Base-by-base conservation (phyloP, 2,888 invertebrate genomes). In the Chaetogeoica ovagalla region DNA sequence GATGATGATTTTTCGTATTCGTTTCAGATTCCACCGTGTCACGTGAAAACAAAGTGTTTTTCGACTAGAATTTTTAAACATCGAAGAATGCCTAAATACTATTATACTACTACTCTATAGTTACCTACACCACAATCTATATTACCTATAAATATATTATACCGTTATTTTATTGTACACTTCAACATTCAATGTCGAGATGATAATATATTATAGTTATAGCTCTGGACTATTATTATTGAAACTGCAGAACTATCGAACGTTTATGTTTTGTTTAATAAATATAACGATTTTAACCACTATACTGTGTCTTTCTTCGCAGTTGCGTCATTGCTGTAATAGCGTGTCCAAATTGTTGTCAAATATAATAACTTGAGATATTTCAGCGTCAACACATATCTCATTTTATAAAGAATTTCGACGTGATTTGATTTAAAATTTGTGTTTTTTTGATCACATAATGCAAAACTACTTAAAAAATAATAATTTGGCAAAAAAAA, bases 1-100 rank as follows among this genome's bases (percentile, higher is more conserved):
- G 86, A 86, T 82, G 17, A 4, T 30, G 1, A 2, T 72, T 48
- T 59, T 57, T 30, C 11, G 11, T 37, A 39, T 39, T 43, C 11
- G 60, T 19, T 62, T 17, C 11, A 19, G 21, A 55, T 23, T 17
- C 39, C 9, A 37, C 9, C 11, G 57, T 39, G 39, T 17, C 39
- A 4, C 9, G 55, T 13, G 15, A 8, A 21, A 17, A 43, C 5
- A 23, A 59, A 60, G 23, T 69, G 48, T 48, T 13, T 68, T 79
- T 68, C 30, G 7, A 79, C 30, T 81, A 74, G 77, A 60, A 77
- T 69, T 62, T 69, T 68, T 43, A 30, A 77, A 62, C 37, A 77
- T 37, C 60, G 17, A 37, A 8, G 57, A n/a, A 43, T 9, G 43
- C 43, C 9, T 9, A 57, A 37, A 30, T 30, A 30, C 30, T 52